phyloP scores from a whole-genome alignment of 2,888 invertebrate genomes.

The Tachina fera region DNA sequence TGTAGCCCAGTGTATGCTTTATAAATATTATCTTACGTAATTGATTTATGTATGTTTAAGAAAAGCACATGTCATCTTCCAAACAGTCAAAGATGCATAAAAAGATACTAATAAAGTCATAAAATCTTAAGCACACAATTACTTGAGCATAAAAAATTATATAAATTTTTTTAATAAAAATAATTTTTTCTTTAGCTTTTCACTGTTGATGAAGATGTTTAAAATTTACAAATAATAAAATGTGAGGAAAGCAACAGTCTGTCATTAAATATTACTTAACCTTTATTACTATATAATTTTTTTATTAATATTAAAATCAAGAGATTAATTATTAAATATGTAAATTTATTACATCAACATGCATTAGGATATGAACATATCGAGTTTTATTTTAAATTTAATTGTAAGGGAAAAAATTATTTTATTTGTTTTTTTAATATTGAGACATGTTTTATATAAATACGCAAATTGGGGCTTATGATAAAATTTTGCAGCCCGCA shows the following conservation, averaged over 20 bases:
- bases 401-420: no score
- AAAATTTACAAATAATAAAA: constrained; percentile 25
- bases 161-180: not conserved
- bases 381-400: no score
- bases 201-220: constrained; percentile 7
- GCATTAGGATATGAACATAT: no score
- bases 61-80: constrained; percentile 38
- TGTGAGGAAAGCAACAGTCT: not conserved
- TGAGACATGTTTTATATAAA: no score
- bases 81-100: constrained; percentile 23
- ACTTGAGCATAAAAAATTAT: not conserved
- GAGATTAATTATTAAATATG: no score
- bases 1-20: constrained; percentile 21
- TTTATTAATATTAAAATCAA: not conserved
- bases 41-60: constrained; percentile 13
- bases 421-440: no score
- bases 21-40: not conserved
- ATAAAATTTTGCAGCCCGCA: no score
- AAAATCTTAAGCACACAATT: constrained; percentile 18
- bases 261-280: not conserved
- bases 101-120: constrained; percentile 40
- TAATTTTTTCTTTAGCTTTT: not conserved
- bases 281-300: not conserved
- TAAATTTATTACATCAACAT: no score
- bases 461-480: no score